Evolutionary conservation across 2,797 vertebrate genomes (phyloP).

Genomic region (Menidia menidia): DNA sequence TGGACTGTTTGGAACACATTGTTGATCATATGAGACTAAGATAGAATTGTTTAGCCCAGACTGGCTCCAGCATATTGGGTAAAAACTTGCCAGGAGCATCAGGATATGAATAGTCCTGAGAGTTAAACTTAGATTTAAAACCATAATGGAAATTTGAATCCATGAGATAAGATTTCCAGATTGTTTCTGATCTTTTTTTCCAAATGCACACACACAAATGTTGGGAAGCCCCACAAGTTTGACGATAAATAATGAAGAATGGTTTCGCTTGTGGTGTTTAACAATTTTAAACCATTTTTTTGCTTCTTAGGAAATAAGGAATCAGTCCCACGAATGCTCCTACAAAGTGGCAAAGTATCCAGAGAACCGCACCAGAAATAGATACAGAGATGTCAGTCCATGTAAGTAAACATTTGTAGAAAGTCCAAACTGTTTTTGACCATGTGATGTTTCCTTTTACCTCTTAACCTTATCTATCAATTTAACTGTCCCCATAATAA

Average conservation of each 20-base stretch:
- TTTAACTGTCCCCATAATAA: background rate
- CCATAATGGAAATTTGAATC: background rate
- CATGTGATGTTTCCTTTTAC: background rate
- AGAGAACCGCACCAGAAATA: constrained; percentile 95
- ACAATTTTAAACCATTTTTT: constrained; percentile 8
- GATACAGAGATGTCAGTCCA: constrained; percentile 98
- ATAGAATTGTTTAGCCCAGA: background rate
- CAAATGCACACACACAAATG: background rate
- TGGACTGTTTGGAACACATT: background rate
- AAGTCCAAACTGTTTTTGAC: constrained; percentile 12
- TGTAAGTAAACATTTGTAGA: constrained; percentile 86
- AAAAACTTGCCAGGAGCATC: background rate
- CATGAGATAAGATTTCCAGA: background rate
- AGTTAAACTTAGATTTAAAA: background rate
- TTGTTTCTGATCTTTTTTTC: background rate
- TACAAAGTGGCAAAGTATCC: constrained; percentile 95
- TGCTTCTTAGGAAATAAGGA: constrained; percentile 90
- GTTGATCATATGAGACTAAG: background rate
- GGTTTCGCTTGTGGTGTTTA: background rate
- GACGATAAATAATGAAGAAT: background rate
- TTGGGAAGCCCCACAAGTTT: background rate
- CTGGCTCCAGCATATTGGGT: background rate
- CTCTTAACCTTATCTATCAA: background rate
- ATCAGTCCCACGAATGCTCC: constrained; percentile 91
- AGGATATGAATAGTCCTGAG: background rate